Evolutionary conservation across 2,113 vertebrate species (phyloP).

Genomic region (Emberiza fucata): DNA sequence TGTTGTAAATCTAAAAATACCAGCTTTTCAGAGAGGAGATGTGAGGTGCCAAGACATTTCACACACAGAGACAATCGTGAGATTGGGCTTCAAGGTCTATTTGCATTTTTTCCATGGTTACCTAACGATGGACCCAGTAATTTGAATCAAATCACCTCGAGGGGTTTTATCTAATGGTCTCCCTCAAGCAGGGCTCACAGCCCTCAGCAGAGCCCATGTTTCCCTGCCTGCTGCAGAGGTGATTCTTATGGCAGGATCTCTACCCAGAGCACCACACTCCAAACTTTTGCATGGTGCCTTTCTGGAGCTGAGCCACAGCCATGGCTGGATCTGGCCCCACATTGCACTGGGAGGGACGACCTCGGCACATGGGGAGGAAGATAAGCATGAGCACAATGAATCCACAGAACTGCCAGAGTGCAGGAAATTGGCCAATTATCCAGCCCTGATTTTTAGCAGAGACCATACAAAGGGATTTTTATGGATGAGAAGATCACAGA

Average conservation of each 20-base stretch:
- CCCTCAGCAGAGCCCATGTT: not conserved
- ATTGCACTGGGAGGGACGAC: not conserved
- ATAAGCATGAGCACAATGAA: not conserved
- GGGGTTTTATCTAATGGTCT: not conserved
- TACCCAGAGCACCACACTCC: not conserved
- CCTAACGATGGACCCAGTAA: not conserved
- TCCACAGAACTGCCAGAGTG: not conserved
- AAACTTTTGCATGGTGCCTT: not conserved
- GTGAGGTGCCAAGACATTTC: not conserved
- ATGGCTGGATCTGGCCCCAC: not conserved
- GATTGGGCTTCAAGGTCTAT: not conserved
- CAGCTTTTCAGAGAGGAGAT: not conserved
- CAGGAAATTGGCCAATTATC: conserved; percentile 22
- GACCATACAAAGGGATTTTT: not conserved
- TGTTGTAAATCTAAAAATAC: not conserved
- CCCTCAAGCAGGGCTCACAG: not conserved
- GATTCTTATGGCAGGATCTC: not conserved
- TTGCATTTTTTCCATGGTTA: not conserved
- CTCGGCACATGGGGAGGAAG: not conserved
- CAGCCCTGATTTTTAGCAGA: not conserved
- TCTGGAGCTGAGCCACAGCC: not conserved
- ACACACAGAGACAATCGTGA: not conserved
- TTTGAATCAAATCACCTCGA: not conserved
- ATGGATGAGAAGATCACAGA: not conserved
- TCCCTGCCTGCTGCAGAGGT: not conserved